Base-by-base conservation (phyloP, 2,888 invertebrate genomes). In the Netelia virgata region DNA sequence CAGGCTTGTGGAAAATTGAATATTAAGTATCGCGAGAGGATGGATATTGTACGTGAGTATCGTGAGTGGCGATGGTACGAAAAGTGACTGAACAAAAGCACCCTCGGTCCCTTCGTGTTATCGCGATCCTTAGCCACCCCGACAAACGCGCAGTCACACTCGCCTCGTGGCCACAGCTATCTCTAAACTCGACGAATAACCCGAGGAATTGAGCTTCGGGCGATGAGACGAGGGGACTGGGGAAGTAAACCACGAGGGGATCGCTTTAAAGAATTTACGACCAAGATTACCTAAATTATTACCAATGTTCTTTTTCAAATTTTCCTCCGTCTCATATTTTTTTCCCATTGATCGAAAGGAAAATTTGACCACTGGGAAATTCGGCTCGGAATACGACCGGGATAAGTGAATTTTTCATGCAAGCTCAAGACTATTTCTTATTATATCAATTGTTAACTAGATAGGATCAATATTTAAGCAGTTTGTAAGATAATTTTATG, bases 1-100 rank as follows among this genome's bases (percentile, higher is more conserved):
- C 78, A 64, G 82, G 84, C 78, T 20, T 68, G 43, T 64, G 57
- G 69, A 70, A 82, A 70, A 84, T 84, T 74, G 78, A 84, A 84
- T 84, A 69, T 68, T 63, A 69, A 84, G 74, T 73, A 78, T 82
- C 73, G 18, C 61, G 28, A 41, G 63, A 55, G 20, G 36, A 3
- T 41, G 41, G 10, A 11, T 36, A 47, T 66, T 28, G 11, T 66
- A 20, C 6, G 18, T 66, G 11, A 47, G 16, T 43, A 66, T 11
- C 16, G 16, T n/a, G 28, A 11, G 16, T 23, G 14, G 5, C 23
- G 41, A 18, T 50, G 9, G 64, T 14, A 55, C 18, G 20, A 18
- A 16, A 53, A 50, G 16, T 23, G 3, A 41, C 18, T 10, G 70
- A 70, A 70, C 57, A 57, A 55, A 70, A 41, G 18, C 36, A 20